Base-by-base conservation (phyloP, 2,888 invertebrate genomes). In the Pollenia griseotomentosa region DNA sequence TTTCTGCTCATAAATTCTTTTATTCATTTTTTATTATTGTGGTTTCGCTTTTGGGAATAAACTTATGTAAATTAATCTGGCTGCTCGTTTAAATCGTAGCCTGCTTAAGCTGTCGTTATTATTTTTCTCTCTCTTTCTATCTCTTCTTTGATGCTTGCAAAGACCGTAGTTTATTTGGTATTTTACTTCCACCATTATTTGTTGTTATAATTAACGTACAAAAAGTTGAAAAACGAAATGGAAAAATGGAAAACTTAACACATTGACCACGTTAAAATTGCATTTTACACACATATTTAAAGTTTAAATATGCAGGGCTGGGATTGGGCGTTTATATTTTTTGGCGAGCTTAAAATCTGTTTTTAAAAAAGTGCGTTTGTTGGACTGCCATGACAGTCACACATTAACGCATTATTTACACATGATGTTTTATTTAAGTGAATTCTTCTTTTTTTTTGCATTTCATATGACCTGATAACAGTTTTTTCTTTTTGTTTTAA, bases 341-440 rank as follows among this genome's bases (percentile, higher is more conserved):
- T 68, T 11, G 79, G 71, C 40, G 16, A 46, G 71, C 63, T 51
- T 14, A 40, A 61, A 51, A 42, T n/a, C 23, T n/a, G 7, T 12
- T 7, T 53, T 14, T n/a, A 51, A 44, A 14, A 40, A 57, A 77
- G n/a, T 23, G 65, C n/a, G 55, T 68, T 55, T 12, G 33, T 42
- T 61, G 12, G 42, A 51, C 19, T 65, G 55, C 23, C 23, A 59
- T 73, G 82, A 73, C 61, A 74, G 55, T 71, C 73, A 0, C 6
- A 81, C 68, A 87, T 87, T 84, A 87, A 87, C 84, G 84, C 84
- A 87, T 81, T 87, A 87, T 84, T 87, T 87, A 82, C 84, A 82
- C 87, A 84, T 84, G 81, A 78, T 78, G 23, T 81, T 84, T 81
- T 57, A 77, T 78, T 59, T 55, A 81, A 61, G 61, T 51, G 79